These are phyloP conservation scores for Saturnia pavonia DNA, from an alignment of 2,888 invertebrate species.

Conservation along the genomic window DNA sequence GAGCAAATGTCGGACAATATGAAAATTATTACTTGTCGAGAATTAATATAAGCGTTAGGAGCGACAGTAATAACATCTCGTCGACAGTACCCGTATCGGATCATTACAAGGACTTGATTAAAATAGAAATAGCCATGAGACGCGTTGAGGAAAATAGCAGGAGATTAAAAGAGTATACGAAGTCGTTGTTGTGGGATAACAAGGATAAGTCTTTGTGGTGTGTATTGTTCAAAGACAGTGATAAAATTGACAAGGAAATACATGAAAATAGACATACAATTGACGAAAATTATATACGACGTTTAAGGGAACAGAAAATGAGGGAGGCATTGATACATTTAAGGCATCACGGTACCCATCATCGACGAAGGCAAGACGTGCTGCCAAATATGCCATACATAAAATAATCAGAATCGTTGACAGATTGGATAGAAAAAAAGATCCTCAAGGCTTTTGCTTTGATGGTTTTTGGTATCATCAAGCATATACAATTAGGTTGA, in stretches of 20 bases:
- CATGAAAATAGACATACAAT: constrained; percentile 52
- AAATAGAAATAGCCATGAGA: constrained; percentile 79
- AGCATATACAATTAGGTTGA: neutral
- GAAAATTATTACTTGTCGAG: constrained; percentile 81
- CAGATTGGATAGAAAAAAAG: neutral
- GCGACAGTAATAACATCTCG: constrained; percentile 58
- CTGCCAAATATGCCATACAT: constrained; percentile 68
- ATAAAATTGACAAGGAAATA: constrained; percentile 52
- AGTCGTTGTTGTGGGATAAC: constrained; percentile 77
- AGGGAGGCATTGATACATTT: constrained; percentile 70
- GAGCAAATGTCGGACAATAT: constrained; percentile 67
- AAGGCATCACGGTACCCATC: constrained; percentile 72
- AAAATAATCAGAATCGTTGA: constrained; percentile 44
- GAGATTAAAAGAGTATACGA: constrained; percentile 76
- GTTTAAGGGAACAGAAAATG: constrained; percentile 70
- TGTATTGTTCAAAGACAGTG: constrained; percentile 77
- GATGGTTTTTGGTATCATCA: constrained; percentile 2
- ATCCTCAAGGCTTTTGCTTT: neutral
- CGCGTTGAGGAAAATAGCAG: constrained; percentile 78
- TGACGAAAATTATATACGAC: constrained; percentile 68
- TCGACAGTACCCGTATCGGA: constrained; percentile 62
- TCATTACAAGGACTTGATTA: constrained; percentile 78
- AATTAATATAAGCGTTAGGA: constrained; percentile 77
- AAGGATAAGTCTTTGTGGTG: constrained; percentile 79
- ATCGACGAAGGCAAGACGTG: constrained; percentile 63